Percentiles rank a stretch among this genome's conserved stretches.
These are phyloP conservation scores for Hapalemur alaotrensis DNA, from an alignment of 2,797 vertebrate species.

Conservation along the genomic window DNA sequence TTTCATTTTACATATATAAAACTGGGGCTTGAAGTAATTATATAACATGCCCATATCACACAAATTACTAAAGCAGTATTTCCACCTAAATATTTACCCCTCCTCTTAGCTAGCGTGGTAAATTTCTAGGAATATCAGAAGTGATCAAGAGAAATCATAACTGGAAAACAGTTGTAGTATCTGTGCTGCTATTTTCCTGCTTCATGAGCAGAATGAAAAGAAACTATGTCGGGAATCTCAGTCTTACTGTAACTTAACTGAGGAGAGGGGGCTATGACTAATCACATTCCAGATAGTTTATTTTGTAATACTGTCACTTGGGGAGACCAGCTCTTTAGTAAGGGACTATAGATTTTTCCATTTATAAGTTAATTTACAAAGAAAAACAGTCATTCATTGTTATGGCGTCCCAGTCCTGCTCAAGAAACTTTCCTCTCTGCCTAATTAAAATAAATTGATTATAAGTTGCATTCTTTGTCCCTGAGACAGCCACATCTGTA, in stretches of 20 bases:
- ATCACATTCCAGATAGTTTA: not conserved
- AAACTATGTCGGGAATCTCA: not conserved
- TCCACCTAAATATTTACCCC: not conserved
- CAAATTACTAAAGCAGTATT: not conserved
- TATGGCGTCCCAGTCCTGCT: not conserved
- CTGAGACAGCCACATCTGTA: not conserved
- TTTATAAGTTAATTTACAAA: constrained; percentile 38
- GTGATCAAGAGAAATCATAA: not conserved
- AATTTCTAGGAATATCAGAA: not conserved
- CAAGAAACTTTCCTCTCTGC: not conserved
- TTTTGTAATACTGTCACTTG: not conserved
- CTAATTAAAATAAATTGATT: constrained; percentile 49
- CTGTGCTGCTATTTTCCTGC: not conserved
- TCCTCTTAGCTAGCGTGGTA: not conserved
- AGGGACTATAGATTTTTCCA: not conserved
- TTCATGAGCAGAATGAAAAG: not conserved
- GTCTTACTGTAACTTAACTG: not conserved
- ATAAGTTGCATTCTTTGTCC: not conserved
- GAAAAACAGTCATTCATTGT: not conserved
- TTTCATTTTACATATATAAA: not conserved
- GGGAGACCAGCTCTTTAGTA: not conserved
- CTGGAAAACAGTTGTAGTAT: not conserved
- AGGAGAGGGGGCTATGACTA: not conserved
- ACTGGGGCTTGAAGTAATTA: not conserved
- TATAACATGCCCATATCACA: not conserved